phyloP scores from a whole-genome alignment of 2,888 invertebrate genomes.

The Bursaphelenchus okinawaensis region DNA sequence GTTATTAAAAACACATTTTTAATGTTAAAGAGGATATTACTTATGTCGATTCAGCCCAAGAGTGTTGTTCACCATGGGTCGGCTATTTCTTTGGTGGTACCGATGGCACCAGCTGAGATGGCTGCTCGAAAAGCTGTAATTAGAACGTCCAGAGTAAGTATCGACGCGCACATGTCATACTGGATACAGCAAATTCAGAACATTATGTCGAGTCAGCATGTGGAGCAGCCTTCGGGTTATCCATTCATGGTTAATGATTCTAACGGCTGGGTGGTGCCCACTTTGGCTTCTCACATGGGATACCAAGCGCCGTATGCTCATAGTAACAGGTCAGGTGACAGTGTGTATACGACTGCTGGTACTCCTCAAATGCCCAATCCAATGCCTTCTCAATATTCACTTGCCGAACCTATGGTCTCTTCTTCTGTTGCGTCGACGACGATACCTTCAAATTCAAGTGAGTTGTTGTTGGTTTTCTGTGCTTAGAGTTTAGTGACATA shows the following conservation, averaged over 20 bases:
- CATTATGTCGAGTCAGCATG: not conserved
- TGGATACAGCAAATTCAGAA: not conserved
- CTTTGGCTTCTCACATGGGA: not conserved
- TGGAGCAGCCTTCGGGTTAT: too few species aligned
- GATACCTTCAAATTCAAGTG: not conserved
- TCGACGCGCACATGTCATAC: too few species aligned
- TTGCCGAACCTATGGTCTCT: not conserved
- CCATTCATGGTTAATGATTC: not conserved
- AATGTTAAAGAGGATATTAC: not conserved
- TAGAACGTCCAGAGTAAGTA: not conserved
- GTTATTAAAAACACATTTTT: constrained; percentile 69
- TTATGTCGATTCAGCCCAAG: not conserved
- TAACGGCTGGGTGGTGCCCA: not conserved
- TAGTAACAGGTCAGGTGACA: not conserved
- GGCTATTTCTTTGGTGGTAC: not conserved
- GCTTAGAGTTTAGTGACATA: too few species aligned
- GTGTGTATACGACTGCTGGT: not conserved
- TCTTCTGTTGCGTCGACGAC: not conserved
- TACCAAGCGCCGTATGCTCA: not conserved
- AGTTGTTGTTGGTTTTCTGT: too few species aligned
- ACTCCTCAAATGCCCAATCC: not conserved
- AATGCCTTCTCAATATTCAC: not conserved
- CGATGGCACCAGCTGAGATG: not conserved
- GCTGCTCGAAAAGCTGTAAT: not conserved
- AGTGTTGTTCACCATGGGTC: not conserved